Evolutionary conservation across 2,888 invertebrate genomes (phyloP).

Genomic region (Tetragnatha montana): DNA sequence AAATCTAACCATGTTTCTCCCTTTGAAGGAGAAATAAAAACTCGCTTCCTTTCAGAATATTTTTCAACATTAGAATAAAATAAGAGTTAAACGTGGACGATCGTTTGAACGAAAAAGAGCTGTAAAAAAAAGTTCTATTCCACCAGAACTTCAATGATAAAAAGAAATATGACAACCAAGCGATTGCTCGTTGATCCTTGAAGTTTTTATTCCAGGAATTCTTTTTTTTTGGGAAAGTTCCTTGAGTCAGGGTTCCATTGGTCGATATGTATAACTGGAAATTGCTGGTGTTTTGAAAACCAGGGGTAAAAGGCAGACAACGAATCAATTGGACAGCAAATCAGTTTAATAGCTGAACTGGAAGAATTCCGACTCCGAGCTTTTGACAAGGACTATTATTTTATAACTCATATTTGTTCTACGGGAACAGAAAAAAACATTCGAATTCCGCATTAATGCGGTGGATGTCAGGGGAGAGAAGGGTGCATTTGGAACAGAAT

Average conservation of each 20-base stretch:
- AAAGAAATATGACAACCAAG: conserved; percentile 60
- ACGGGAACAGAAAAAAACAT: conserved; percentile 21
- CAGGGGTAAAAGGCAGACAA: conserved; percentile 52
- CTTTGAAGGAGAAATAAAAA: conserved; percentile 13
- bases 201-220: conserved; percentile 43
- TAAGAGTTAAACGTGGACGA: conserved; percentile 40
- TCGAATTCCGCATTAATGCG: conserved; percentile 41
- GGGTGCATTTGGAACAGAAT: conserved; percentile 4
- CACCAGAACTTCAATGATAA: conserved; percentile 37
- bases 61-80: conserved; percentile 40
- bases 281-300: conserved; percentile 52
- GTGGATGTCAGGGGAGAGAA: conserved; percentile 34
- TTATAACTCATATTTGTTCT: conserved; percentile 28
- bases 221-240: conserved; percentile 35
- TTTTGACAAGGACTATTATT: conserved; percentile 61
- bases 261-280: conserved; percentile 60
- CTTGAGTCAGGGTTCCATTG: conserved; percentile 53
- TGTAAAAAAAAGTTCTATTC: not conserved
- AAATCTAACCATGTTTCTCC: conserved; percentile 42
- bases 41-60: conserved; percentile 18
- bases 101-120: conserved; percentile 8
- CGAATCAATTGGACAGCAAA: conserved; percentile 62
- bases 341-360: conserved; percentile 51
- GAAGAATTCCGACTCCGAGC: conserved; percentile 52
- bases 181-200: conserved; percentile 53